A percentile compares a stretch with the other conserved stretches of the same genome.
phyloP scores from a whole-genome alignment of 2,797 vertebrate genomes.

The Brachymystax lenok region DNA sequence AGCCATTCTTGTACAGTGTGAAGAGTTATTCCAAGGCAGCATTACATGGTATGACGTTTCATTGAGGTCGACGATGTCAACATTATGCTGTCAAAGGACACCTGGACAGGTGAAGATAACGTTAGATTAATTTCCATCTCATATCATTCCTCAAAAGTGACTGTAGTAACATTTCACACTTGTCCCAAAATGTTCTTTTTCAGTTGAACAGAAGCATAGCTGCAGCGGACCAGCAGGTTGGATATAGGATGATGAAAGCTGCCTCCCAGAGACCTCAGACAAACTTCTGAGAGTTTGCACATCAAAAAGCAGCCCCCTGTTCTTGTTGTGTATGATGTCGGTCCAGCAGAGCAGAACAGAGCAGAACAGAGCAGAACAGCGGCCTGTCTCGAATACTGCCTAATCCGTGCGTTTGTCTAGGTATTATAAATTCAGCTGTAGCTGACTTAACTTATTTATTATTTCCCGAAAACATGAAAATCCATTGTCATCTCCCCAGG shows the following conservation, averaged over 20 bases:
- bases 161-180: background rate
- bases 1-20: background rate
- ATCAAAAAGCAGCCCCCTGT: background rate
- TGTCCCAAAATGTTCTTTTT: background rate
- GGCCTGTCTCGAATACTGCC: background rate
- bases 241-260: background rate
- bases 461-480: conserved; percentile 29
- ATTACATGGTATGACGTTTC: too few species aligned
- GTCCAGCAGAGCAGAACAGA: too few species aligned
- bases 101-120: background rate
- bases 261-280: background rate
- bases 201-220: background rate
- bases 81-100: background rate
- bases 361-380: background rate
- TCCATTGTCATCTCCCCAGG: background rate
- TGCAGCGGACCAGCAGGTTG: background rate
- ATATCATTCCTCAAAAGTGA: background rate
- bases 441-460: conserved; percentile 13
- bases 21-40: background rate
- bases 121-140: background rate
- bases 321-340: background rate
- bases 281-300: background rate
- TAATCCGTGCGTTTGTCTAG: conserved; percentile 16
- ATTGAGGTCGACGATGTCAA: too few species aligned
- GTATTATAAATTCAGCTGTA: background rate